Evolutionary conservation across 2,113 vertebrate species (phyloP), one percentile per base, ranked within the genome.

Genomic region (Salvelinus alpinus): DNA sequence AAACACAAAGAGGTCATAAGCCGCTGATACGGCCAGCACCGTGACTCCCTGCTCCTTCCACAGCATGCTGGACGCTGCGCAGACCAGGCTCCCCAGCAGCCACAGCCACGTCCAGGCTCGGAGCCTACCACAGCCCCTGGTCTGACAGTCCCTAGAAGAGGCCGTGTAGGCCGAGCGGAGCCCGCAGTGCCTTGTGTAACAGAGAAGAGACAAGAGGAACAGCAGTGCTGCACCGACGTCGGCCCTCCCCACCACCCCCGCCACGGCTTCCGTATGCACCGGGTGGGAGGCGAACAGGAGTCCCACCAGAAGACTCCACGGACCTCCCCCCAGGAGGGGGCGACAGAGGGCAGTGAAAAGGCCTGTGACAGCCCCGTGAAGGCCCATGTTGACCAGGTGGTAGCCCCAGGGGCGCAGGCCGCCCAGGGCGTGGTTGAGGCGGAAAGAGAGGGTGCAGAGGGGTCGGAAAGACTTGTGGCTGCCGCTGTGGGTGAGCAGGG

Each of bases 21-120:
- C 89, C 0, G 95, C 97, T 0, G 95, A 96, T 82, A 99, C 91
- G 0, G 96, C 97, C 27, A 99, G 91, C 76, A 97, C 97, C 8
- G 96, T 99, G 84, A 99, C 95, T 81, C 97, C 97, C 87, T 98
- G 97, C 82, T 99, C 97, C 90, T 99, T 99, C 97, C 97, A 99
- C 76, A 99, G 87, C 96, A 99, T 99, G 79, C 97, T 97, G 88
- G 94, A 95, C 0, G 94, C 94, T 0, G 97, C 97, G 0, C 95
- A 96, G 67, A 94, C 88, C 74, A 97, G 93, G 0, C 96, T 92
- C 54, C 92, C 94, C 79, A 95, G 80, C 87, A 99, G 92, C 97
- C 97, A 99, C 76, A 92, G 91, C 95, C 96, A 97, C 89, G 93
- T 93, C 91, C 70, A 5, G 76, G 77, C 3, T 12, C 67, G 0